Conservation (phyloP, 2,797 vertebrate species). For the Geotrypetes seraphini region DNA sequence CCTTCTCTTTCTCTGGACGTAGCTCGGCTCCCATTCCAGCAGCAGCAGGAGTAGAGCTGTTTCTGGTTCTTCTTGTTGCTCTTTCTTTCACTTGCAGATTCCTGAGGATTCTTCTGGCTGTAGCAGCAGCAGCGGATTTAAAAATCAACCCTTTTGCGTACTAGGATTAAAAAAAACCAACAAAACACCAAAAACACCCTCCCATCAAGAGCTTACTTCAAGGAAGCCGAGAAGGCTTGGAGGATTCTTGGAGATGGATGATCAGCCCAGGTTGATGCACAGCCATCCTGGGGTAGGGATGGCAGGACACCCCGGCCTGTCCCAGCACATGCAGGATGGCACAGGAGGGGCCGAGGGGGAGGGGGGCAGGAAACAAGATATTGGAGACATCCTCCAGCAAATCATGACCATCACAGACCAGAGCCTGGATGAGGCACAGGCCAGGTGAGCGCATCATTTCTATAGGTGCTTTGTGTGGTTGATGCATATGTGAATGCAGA, state of each 20-base stretch:
- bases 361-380: slow-evolving; percentile 87
- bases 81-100: no score
- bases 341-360: slow-evolving; percentile 77
- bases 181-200: slow-evolving; percentile 28
- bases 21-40: slow-evolving; percentile 30
- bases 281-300: slow-evolving; percentile 85
- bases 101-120: no score
- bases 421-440: slow-evolving; percentile 95
- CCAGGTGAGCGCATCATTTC: slow-evolving; percentile 84
- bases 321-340: slow-evolving; percentile 87
- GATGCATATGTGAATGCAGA: no score
- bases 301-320: slow-evolving; percentile 86
- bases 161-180: slow-evolving; percentile 24
- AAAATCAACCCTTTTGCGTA: slow-evolving; percentile 14
- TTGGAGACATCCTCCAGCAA: slow-evolving; percentile 96
- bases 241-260: slow-evolving; percentile 71
- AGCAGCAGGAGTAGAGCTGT: slow-evolving; percentile 27
- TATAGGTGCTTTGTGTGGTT: no score
- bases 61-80: no score
- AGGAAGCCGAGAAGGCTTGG: slow-evolving; percentile 14
- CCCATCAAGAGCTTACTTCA: no score
- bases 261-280: slow-evolving; percentile 92
- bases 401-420: slow-evolving; percentile 98
- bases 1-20: no score
- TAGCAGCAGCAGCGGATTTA: no score